Base-by-base conservation (phyloP, 2,797 vertebrate genomes). In the Crax fasciolata region DNA sequence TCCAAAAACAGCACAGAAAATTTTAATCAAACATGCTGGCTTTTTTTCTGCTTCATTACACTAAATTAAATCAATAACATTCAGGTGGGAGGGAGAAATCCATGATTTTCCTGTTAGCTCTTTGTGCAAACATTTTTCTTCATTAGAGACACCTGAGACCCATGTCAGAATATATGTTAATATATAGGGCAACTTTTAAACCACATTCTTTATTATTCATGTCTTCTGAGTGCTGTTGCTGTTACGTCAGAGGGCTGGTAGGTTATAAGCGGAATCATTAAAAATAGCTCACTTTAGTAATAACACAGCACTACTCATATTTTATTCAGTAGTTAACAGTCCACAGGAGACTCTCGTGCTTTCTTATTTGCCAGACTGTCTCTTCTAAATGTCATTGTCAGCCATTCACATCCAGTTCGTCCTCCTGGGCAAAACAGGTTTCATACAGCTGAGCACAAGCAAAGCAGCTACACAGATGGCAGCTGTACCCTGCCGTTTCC, bases 211-310 rank as follows among this genome's bases (percentile, higher is more conserved):
- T 94, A 80, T 91, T 93, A 94, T 95, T 91, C 93, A 80, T 94
- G 61, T 0, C 41, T 82, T 91, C 76, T 71, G 63, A 87, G 67
- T 48, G 89, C 41, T 91, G 87, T 67, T 94, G 48, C 67, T 65
- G 73, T 70, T 75, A 88, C 27, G 11, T 91, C 93, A 94, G 67
- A 91, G 74, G 80, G 65, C 54, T 96, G 83, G 74, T 0, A 0
- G 70, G 67, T 81, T 96, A 32, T 77, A 94, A 94, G 93, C 54
- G 61, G 89, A 89, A 84, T 86, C 71, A 84, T 90, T 97, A 93
- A 96, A 96, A 96, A 93, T 89, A 96, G 63, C 85, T 93, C 83
- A 73, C 93, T 94, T 93, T 89, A 94, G 85, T 90, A 95, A 87
- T 65, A 94, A 84, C 80, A 82, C 55, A 90, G 67, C n/a, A 76